Evolutionary conservation across 2,113 vertebrate species (phyloP).

Genomic region (Scortum barcoo): DNA sequence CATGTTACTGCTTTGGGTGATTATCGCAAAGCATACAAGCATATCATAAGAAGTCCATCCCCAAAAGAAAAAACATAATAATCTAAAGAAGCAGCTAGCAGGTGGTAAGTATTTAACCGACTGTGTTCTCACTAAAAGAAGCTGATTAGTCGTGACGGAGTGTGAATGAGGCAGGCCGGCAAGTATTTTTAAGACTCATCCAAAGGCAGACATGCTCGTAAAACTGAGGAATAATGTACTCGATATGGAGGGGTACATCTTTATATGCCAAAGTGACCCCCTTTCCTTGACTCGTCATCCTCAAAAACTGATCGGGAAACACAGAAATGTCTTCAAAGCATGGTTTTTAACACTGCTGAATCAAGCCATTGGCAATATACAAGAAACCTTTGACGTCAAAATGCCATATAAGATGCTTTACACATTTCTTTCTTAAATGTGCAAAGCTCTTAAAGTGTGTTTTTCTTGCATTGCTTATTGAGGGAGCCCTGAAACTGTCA

Average conservation of each 20-base stretch:
- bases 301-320: slow-evolving; percentile 2
- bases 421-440: background rate
- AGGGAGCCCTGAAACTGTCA: background rate
- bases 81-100: slow-evolving; percentile 23
- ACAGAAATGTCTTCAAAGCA: background rate
- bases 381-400: background rate
- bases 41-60: background rate
- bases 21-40: slow-evolving; percentile 5
- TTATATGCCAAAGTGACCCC: slow-evolving; percentile 10
- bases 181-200: slow-evolving; percentile 34
- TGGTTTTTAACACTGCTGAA: slow-evolving; percentile 26
- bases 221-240: slow-evolving; percentile 18
- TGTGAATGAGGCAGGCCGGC: slow-evolving; percentile 16
- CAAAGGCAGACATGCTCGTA: slow-evolving; percentile 50
- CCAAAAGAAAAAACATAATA: slow-evolving; percentile 5
- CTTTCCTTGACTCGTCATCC: background rate
- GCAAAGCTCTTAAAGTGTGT: background rate
- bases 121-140: background rate
- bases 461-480: background rate
- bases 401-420: background rate
- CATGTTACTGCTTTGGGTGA: background rate
- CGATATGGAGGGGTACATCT: background rate
- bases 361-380: background rate
- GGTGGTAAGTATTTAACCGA: background rate
- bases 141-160: background rate